phyloP scores from a whole-genome alignment of 2,113 vertebrate genomes.

The Emydura subglobosa region DNA sequence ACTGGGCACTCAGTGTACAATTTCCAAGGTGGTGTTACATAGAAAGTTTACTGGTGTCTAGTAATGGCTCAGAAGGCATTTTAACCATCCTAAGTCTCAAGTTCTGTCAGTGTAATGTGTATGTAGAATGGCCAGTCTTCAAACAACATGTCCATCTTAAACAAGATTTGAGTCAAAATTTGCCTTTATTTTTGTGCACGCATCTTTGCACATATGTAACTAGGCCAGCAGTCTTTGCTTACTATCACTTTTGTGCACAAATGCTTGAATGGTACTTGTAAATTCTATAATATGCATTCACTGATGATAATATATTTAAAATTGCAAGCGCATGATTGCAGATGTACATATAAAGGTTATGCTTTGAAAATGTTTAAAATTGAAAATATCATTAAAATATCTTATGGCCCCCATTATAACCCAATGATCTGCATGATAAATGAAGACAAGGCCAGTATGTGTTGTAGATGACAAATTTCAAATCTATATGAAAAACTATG shows the following conservation, averaged over 20 bases:
- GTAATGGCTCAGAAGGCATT: not conserved
- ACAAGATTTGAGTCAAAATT: not conserved
- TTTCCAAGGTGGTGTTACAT: not conserved
- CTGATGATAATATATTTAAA: not conserved
- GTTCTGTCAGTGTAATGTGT: not conserved
- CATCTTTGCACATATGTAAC: not conserved
- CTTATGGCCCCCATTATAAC: not conserved
- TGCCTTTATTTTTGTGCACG: not conserved
- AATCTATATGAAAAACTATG: accelerated
- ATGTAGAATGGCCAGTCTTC: not conserved
- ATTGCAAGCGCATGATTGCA: constrained; percentile 21
- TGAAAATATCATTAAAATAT: constrained; percentile 1
- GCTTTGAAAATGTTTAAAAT: not conserved
- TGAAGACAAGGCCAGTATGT: not conserved
- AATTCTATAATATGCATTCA: not conserved
- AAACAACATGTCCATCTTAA: not conserved
- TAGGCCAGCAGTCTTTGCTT: not conserved
- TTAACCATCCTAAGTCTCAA: not conserved
- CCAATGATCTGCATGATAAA: constrained; percentile 3
- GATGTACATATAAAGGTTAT: not conserved
- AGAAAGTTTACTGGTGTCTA: not conserved
- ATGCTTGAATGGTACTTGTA: not conserved
- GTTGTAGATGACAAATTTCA: not conserved
- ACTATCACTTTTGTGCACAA: not conserved
- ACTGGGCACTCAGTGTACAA: not conserved